These are phyloP conservation scores for Yponomeuta cagnagella DNA, from an alignment of 2,888 invertebrate genomes.

Conservation along the genomic window DNA sequence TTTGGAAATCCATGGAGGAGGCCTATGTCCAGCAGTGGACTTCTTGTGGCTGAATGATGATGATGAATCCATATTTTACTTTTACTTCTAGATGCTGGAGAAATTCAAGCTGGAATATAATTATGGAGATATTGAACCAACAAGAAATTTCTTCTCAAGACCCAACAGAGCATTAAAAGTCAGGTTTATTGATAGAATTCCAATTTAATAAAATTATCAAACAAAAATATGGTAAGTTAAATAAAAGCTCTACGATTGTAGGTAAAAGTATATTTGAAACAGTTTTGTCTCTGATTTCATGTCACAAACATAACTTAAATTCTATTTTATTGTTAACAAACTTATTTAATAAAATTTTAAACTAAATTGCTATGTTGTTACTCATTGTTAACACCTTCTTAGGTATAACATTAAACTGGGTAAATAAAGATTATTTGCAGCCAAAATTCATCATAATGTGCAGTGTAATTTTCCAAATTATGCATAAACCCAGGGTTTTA, in stretches of 20 bases:
- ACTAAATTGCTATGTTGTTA: background rate
- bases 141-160: slow-evolving; percentile 73
- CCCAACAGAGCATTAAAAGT: slow-evolving; percentile 78
- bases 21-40: too few species aligned
- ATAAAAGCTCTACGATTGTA: background rate
- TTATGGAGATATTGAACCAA: slow-evolving; percentile 78
- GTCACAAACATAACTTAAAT: background rate
- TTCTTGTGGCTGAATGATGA: too few species aligned
- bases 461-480: too few species aligned
- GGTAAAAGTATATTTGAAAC: background rate
- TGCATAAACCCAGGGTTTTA: too few species aligned
- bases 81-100: slow-evolving; percentile 68
- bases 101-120: slow-evolving; percentile 80
- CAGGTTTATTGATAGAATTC: slow-evolving; percentile 77
- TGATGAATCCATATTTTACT: background rate
- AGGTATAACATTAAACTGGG: too few species aligned
- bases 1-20: too few species aligned
- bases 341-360: background rate
- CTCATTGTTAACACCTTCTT: background rate
- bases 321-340: background rate
- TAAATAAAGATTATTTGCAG: too few species aligned
- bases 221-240: background rate
- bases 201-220: slow-evolving; percentile 23
- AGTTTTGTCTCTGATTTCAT: background rate
- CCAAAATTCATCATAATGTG: too few species aligned